Percentiles rank a stretch among this genome's conserved stretches.
Evolutionary conservation across 37 sponge, comb jelly and placozoan species (phyloP).

Genomic region (Beroe ovata): DNA sequence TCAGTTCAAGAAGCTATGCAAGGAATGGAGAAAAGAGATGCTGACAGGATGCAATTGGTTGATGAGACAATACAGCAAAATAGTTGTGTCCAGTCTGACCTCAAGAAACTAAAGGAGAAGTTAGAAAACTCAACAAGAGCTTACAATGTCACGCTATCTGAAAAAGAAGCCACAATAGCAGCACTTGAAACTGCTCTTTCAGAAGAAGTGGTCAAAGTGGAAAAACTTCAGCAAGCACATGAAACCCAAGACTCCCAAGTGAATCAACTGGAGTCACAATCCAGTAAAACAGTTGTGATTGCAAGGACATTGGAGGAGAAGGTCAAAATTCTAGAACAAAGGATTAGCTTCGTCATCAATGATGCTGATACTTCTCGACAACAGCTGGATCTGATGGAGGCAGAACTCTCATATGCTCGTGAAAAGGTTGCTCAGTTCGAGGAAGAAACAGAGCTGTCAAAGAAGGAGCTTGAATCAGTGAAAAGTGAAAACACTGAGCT

Average conservation of each 20-base stretch:
- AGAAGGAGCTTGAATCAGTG: not conserved
- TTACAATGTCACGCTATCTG: not conserved
- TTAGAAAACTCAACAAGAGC: not conserved
- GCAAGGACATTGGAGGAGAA: not conserved
- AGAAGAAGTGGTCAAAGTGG: constrained; percentile 12
- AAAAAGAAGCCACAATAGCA: constrained; percentile 41
- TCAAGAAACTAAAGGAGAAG: not conserved
- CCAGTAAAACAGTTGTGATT: not conserved
- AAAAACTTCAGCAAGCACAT: not conserved
- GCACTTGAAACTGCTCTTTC: constrained; percentile 28
- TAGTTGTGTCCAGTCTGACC: not conserved
- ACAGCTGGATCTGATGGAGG: not conserved
- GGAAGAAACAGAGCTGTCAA: not conserved
- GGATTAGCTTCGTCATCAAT: not conserved
- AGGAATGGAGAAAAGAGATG: constrained; percentile 22
- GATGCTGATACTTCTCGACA: constrained; percentile 3
- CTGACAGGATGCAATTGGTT: constrained; percentile 5
- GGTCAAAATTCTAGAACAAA: not conserved
- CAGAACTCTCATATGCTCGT: not conserved
- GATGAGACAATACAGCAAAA: constrained; percentile 22
- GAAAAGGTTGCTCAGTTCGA: not conserved
- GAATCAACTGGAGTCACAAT: not conserved
- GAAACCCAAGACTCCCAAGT: not conserved
- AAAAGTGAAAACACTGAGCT: not conserved
- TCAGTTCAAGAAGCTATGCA: constrained; percentile 14